These are phyloP conservation scores for Timema podura DNA, from an alignment of 2,888 invertebrate species.

Conservation along the genomic window DNA sequence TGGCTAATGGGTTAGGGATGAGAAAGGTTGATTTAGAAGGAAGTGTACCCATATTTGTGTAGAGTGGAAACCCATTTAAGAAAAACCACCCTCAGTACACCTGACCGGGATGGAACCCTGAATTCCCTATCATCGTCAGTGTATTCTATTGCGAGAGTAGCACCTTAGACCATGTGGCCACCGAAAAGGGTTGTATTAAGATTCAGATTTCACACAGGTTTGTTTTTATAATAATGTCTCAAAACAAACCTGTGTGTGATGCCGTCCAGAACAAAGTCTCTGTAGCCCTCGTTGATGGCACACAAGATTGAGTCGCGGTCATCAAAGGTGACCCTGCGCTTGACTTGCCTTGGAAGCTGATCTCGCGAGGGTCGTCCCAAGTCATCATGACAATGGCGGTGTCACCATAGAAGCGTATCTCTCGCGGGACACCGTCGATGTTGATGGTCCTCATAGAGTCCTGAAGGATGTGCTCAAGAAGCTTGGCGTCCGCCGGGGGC, in stretches of 20 bases:
- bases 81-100: too few species aligned
- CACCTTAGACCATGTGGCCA: too few species aligned
- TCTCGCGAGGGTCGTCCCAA: slow-evolving; percentile 81
- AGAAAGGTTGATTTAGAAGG: too few species aligned
- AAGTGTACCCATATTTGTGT: too few species aligned
- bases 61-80: too few species aligned
- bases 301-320: slow-evolving; percentile 64
- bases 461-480: slow-evolving; percentile 54
- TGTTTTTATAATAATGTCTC: background rate
- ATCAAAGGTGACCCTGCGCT: slow-evolving; percentile 68
- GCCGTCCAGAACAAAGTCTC: slow-evolving; percentile 69
- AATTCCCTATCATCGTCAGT: too few species aligned
- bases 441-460: slow-evolving; percentile 75
- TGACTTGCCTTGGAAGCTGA: slow-evolving; percentile 77
- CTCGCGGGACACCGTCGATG: slow-evolving; percentile 75
- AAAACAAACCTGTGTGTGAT: slow-evolving; percentile 53
- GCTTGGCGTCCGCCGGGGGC: slow-evolving; percentile 45
- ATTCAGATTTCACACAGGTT: too few species aligned
- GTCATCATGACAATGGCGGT: slow-evolving; percentile 80
- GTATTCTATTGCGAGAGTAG: too few species aligned
- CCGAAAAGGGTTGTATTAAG: too few species aligned
- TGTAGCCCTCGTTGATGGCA: slow-evolving; percentile 64
- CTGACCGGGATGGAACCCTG: too few species aligned
- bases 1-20: too few species aligned
- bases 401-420: slow-evolving; percentile 82